Evolutionary conservation across 2,797 vertebrate species (phyloP).

Genomic region (Rhinichthys osculus): DNA sequence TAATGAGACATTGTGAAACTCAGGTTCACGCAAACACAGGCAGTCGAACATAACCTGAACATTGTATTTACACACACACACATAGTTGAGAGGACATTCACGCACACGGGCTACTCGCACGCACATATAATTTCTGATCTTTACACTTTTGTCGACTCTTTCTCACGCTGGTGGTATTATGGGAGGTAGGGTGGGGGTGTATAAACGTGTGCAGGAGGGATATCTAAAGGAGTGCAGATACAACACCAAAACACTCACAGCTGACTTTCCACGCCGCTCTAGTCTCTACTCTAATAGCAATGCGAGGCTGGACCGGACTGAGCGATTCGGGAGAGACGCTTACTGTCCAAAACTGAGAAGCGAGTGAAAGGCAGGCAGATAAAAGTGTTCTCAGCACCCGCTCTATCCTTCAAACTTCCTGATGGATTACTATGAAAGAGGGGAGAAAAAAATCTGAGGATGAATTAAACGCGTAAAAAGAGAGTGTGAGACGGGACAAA

Average conservation of each 20-base stretch:
- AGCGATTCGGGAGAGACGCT: constrained; percentile 4
- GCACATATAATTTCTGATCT: constrained; percentile 59
- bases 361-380: constrained; percentile 32
- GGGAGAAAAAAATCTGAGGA: constrained; percentile 30
- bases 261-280: constrained; percentile 50
- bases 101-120: neutral
- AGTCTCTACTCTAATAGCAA: constrained; percentile 44
- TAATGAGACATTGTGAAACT: constrained; percentile 11
- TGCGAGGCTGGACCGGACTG: constrained; percentile 46
- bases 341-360: constrained; percentile 48
- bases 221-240: constrained; percentile 66
- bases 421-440: constrained; percentile 58
- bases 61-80: neutral
- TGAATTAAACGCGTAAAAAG: constrained; percentile 33
- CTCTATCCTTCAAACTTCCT: constrained; percentile 49
- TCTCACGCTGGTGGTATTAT: constrained; percentile 72
- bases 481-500: constrained; percentile 76
- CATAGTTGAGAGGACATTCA: neutral
- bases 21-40: constrained; percentile 1
- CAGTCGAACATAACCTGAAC: constrained; percentile 5
- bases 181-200: constrained; percentile 38
- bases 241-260: constrained; percentile 72
- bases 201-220: constrained; percentile 65
- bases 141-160: constrained; percentile 62
- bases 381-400: constrained; percentile 38